These are phyloP conservation scores for Porites divaricata DNA, from an alignment of 92 coral and sea anemone genomes.

Conservation along the genomic window DNA sequence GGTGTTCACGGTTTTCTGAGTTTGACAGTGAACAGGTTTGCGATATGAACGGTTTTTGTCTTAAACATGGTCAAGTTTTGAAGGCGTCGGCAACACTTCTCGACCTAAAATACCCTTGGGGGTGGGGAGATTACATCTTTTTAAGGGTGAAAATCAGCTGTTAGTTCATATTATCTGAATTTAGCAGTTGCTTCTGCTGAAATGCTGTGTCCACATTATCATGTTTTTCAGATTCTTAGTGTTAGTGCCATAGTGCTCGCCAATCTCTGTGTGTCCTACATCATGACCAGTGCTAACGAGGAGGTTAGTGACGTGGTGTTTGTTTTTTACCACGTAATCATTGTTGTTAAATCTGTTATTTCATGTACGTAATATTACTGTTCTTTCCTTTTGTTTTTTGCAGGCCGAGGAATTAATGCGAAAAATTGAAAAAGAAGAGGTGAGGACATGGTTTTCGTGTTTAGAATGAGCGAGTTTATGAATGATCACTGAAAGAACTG, in stretches of 20 bases:
- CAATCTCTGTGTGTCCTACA: conserved; percentile 97
- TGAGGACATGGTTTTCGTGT: background rate
- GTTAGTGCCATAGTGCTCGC: conserved; percentile 99
- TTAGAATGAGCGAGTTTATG: background rate
- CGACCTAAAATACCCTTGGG: too few species aligned
- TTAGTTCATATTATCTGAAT: too few species aligned
- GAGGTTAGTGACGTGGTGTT: conserved; percentile 68
- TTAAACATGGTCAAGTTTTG: too few species aligned
- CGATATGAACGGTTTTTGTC: too few species aligned
- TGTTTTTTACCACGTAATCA: background rate
- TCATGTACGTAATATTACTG: too few species aligned
- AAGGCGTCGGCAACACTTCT: too few species aligned
- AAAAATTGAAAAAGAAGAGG: conserved; percentile 99
- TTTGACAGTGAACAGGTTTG: too few species aligned
- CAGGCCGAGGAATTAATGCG: conserved; percentile 99
- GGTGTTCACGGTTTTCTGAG: too few species aligned
- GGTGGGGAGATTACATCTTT: too few species aligned
- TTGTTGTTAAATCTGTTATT: too few species aligned
- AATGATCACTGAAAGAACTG: too few species aligned
- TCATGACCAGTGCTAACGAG: conserved; percentile 98
- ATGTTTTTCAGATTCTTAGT: conserved; percentile 75
- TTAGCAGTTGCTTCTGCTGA: background rate
- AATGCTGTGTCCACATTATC: background rate
- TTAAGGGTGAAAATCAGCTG: too few species aligned
- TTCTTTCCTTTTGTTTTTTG: conserved; percentile 3